Percentiles rank a stretch among this genome's conserved stretches.
Conservation (phyloP, 92 coral and sea anemone genomes). For the Phymanthus crucifer region DNA sequence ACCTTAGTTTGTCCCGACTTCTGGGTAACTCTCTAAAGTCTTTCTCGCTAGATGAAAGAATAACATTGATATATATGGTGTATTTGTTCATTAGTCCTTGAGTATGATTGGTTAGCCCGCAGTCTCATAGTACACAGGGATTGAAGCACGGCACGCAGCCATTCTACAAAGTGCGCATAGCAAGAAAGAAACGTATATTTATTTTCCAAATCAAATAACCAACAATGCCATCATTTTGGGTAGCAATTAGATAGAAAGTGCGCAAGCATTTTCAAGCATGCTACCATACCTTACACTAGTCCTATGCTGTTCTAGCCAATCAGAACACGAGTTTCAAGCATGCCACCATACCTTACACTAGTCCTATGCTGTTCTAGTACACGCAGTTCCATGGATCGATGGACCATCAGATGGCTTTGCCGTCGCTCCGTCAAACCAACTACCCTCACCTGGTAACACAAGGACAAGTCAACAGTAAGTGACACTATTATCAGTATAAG, state of each 20-base stretch:
- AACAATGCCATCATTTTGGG: no score
- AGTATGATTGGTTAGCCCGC: no score
- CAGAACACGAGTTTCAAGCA: no score
- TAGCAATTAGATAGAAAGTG: no score
- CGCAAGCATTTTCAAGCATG: no score
- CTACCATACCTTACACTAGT: not conserved
- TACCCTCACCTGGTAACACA: constrained; percentile 53
- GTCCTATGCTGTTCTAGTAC: constrained; percentile 81
- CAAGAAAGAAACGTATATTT: constrained; percentile 8
- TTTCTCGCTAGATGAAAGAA: constrained; percentile 49
- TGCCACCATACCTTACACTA: constrained; percentile 23
- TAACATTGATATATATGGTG: no score
- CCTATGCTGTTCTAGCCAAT: not conserved
- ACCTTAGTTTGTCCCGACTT: constrained; percentile 77
- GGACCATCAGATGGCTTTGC: constrained; percentile 54
- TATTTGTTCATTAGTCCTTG: no score
- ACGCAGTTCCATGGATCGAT: constrained; percentile 83
- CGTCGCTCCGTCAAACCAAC: constrained; percentile 50
- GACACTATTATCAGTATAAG: not conserved
- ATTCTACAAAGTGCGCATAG: no score
- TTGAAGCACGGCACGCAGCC: no score
- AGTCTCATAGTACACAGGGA: no score
- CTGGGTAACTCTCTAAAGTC: constrained; percentile 55
- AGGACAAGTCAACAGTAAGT: not conserved
- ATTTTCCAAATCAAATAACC: no score